Evolutionary conservation across 1,140 invertebrate species (phyloP), one percentile per base, ranked within the genome.

Genomic region (Nixonia krombeini): DNA sequence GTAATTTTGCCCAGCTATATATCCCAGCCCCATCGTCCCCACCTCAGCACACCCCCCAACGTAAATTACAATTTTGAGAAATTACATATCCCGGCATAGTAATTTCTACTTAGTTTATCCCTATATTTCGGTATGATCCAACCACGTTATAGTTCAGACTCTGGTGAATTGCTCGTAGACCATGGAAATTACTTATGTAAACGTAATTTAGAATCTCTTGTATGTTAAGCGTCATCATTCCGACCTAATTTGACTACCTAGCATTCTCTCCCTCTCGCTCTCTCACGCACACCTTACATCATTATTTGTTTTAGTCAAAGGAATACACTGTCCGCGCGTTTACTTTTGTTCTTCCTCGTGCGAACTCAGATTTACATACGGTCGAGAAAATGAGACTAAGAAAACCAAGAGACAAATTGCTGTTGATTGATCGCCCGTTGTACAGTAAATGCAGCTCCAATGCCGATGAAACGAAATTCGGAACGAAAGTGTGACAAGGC

Each of bases 161-260:
- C n/a, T n/a, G n/a, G n/a, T n/a, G n/a, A n/a, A n/a, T n/a, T n/a
- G n/a, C n/a, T n/a, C 52, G 47, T 33, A 58, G 41, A 21, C 21
- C 21, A 21, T 21, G 42, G 42, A 61, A 70, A 72, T 71, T 37
- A 72, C 63, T 33, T 74, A 73, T 56, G 46, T 75, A 69, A 76
- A 73, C 64, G 66, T 76, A 75, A 74, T 76, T 76, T 76, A 75
- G 75, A 76, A 76, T 76, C 66, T 72, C 33, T 49, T 23, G 28
- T 44, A 46, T 55, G 21, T 55, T 13, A 25, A 52, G 18, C 29
- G 12, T 37, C 15, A 37, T 16, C 33, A 16, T 15, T 37, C 33
- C 10, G 33, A 37, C 33, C 37, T 40, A 40, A 40, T 18, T 21
- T 18, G 1, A 40, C 16, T 40, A 18, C 16, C 21, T 21, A 21